Base-by-base conservation (phyloP, 2,797 vertebrate genomes). In the Brachyalestes nurse region DNA sequence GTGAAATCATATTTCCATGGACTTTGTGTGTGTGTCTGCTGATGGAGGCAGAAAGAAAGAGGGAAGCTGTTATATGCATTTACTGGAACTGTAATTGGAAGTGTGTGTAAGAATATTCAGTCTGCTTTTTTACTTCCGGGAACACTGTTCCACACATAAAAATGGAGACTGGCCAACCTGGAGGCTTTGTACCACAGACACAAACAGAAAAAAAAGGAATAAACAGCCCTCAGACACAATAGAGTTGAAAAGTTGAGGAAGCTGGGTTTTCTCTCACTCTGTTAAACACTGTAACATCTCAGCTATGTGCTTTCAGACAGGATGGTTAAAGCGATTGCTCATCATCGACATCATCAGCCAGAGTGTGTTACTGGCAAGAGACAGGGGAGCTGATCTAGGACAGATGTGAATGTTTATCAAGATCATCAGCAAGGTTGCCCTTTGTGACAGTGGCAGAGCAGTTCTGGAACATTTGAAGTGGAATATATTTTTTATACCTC, bases 221-320 rank as follows among this genome's bases (percentile, higher is more conserved):
- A 72, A 51, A 62, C 19, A 38, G n/a, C 42, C 2, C 23, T 66
- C 19, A 58, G 71, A 45, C 14, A 55, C 12, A 47, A 53, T 42
- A 74, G 9, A 69, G 23, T 23, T 71, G 25, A 25, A 34, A 23
- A 71, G 25, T 55, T 53, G 45, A 75, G 23, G 23, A 16, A 67
- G 17, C 42, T 40, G 40, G 40, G 34, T 14, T 49, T 25, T 70
- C 5, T 82, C 40, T 78, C 47, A 45, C 47, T 47, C 38, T 60
- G 38, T 84, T 77, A 85, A 84, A 78, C n/a, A 61, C 80, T 89
- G 87, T 66, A 53, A 90, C 86, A 86, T 87, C 80, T 45, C 80
- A 3, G 34, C 34, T 34, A 82, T 85, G 84, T 89, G 87, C 82
- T 83, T 45, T 28, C 7, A 14, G 79, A 9, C 23, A 40, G 69